phyloP scores from a whole-genome alignment of 2,113 vertebrate species.

The Entomyzon cyanotis region DNA sequence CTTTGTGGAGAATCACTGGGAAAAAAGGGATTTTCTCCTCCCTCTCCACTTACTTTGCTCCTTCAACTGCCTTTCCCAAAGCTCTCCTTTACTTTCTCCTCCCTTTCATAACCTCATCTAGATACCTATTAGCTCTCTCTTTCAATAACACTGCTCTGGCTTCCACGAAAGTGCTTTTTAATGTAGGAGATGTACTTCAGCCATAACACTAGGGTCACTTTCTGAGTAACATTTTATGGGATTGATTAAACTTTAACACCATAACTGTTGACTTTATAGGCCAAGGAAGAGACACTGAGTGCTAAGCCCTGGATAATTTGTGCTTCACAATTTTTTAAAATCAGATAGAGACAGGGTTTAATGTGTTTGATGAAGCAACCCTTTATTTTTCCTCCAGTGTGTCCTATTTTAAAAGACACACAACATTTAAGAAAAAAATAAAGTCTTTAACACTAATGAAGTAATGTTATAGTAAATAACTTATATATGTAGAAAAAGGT shows the following conservation, averaged over 20 bases:
- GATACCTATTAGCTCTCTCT: constrained; percentile 67
- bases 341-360: constrained; percentile 54
- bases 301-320: constrained; percentile 65
- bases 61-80: neutral
- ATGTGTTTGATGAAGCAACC: constrained; percentile 51
- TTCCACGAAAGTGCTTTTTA: constrained; percentile 79
- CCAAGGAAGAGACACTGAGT: constrained; percentile 71
- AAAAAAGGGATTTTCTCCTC: constrained; percentile 7
- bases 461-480: constrained; percentile 59
- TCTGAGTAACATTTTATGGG: constrained; percentile 82
- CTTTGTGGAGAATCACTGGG: constrained; percentile 19
- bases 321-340: constrained; percentile 61
- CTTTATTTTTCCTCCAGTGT: neutral
- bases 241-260: constrained; percentile 83
- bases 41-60: constrained; percentile 1
- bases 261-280: constrained; percentile 80
- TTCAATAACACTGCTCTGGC: constrained; percentile 65
- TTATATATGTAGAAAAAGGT: neutral
- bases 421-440: constrained; percentile 52
- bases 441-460: constrained; percentile 40
- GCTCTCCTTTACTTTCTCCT: neutral
- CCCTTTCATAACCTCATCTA: neutral
- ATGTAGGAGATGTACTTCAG: constrained; percentile 78
- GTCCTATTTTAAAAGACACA: constrained; percentile 35
- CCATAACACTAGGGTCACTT: constrained; percentile 72